phyloP scores from a whole-genome alignment of 2,888 invertebrate species.

The Lapara coniferarum region DNA sequence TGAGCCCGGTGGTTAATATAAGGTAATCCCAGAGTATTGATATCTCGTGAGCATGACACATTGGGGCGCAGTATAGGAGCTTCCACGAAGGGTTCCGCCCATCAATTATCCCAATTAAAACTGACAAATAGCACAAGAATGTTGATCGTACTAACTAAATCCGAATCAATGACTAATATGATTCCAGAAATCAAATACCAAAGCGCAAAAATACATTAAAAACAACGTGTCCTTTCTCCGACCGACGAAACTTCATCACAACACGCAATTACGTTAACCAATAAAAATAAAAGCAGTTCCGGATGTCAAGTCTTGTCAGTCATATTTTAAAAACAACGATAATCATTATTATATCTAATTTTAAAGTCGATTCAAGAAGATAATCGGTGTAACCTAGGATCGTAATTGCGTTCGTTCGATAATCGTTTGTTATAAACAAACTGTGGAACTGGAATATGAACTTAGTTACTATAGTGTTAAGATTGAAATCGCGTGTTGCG shows the following conservation, averaged over 20 bases:
- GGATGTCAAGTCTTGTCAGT: slow-evolving; percentile 70
- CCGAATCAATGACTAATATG: slow-evolving; percentile 44
- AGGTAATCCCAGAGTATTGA: background rate
- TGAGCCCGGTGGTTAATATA: background rate
- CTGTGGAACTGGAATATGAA: background rate
- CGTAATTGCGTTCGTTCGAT: slow-evolving; percentile 59
- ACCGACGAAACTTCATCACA: slow-evolving; percentile 31
- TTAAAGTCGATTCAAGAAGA: slow-evolving; percentile 72
- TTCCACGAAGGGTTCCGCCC: slow-evolving; percentile 67
- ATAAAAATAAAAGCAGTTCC: slow-evolving; percentile 65
- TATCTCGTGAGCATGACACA: slow-evolving; percentile 1
- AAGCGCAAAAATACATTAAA: slow-evolving; percentile 44
- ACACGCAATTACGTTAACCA: slow-evolving; percentile 53
- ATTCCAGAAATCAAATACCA: slow-evolving; percentile 43
- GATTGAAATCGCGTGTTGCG: slow-evolving; percentile 42
- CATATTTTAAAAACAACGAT: slow-evolving; percentile 74
- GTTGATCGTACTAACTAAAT: slow-evolving; percentile 45
- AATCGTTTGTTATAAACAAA: slow-evolving; percentile 41
- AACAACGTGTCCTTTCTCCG: slow-evolving; percentile 47
- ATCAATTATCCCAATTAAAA: slow-evolving; percentile 72
- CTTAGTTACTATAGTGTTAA: background rate
- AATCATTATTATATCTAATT: slow-evolving; percentile 79
- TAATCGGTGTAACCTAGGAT: slow-evolving; percentile 68
- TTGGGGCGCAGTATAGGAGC: slow-evolving; percentile 43
- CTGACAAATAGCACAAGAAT: slow-evolving; percentile 53